Percentiles rank a stretch among this genome's conserved stretches.
Conservation (phyloP, 2,113 vertebrate species). For the Catharus minimus region DNA sequence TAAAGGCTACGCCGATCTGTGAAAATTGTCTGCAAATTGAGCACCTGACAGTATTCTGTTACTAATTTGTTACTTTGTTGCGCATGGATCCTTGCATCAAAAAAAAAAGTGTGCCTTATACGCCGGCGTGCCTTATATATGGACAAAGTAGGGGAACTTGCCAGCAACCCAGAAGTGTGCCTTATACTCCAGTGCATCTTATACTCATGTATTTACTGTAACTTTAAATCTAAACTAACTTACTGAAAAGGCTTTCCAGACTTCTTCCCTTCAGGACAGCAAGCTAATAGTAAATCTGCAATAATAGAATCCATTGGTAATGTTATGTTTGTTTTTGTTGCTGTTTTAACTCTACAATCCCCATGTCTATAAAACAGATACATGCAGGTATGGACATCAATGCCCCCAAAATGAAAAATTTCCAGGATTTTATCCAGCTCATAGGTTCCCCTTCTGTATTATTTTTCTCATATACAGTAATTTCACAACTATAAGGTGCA, state of each 20-base stretch:
- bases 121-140: too few species aligned
- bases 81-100: too few species aligned
- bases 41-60: too few species aligned
- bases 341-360: not conserved
- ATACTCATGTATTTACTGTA: too few species aligned
- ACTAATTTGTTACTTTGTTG: too few species aligned
- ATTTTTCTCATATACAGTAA: not conserved
- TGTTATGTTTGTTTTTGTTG: not conserved
- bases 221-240: not conserved
- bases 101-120: too few species aligned
- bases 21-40: too few species aligned
- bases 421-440: not conserved
- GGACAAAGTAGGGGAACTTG: too few species aligned
- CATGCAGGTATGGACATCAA: not conserved
- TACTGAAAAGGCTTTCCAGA: not conserved
- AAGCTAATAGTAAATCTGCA: not conserved
- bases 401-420: not conserved
- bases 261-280: not conserved
- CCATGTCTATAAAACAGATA: not conserved
- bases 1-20: too few species aligned
- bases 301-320: not conserved
- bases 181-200: too few species aligned
- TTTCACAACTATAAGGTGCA: too few species aligned
- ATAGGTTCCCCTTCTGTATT: not conserved
- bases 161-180: too few species aligned